phyloP scores from a whole-genome alignment of 2,113 vertebrate species.

The Oreochromis tanganicae region DNA sequence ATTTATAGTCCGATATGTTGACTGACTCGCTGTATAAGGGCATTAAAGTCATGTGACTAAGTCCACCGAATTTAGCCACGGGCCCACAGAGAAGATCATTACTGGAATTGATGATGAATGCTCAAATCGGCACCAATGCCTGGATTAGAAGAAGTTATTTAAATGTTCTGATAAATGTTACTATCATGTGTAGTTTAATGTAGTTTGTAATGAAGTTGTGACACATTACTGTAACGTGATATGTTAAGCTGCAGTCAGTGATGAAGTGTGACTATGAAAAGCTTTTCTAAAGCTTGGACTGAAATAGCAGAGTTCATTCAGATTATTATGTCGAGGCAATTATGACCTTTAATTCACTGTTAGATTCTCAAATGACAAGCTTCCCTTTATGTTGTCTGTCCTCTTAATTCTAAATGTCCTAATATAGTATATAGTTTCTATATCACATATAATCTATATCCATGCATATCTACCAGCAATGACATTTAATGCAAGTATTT shows the following conservation, averaged over 20 bases:
- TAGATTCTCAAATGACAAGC: neutral
- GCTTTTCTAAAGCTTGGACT: neutral
- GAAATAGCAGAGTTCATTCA: neutral
- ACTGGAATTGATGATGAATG: constrained; percentile 18
- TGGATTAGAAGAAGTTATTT: neutral
- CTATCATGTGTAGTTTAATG: neutral
- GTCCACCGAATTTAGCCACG: neutral
- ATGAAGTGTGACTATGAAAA: neutral
- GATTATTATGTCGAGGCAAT: neutral
- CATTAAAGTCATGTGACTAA: constrained; percentile 12
- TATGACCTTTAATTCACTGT: neutral
- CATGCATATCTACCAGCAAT: neutral
- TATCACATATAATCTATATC: neutral
- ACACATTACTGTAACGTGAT: neutral
- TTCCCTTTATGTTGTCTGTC: neutral
- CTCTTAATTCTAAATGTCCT: neutral
- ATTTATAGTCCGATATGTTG: constrained; percentile 35
- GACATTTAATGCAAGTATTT: neutral
- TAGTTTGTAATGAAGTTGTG: neutral
- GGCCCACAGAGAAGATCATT: neutral
- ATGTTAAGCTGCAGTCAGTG: neutral
- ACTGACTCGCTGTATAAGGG: constrained; percentile 32
- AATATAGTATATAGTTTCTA: neutral
- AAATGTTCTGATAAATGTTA: neutral
- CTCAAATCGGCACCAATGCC: neutral